Evolutionary conservation across 1,140 invertebrate genomes (phyloP), one percentile per base, ranked within the genome.

Genomic region (Drosophila lacertosa): DNA sequence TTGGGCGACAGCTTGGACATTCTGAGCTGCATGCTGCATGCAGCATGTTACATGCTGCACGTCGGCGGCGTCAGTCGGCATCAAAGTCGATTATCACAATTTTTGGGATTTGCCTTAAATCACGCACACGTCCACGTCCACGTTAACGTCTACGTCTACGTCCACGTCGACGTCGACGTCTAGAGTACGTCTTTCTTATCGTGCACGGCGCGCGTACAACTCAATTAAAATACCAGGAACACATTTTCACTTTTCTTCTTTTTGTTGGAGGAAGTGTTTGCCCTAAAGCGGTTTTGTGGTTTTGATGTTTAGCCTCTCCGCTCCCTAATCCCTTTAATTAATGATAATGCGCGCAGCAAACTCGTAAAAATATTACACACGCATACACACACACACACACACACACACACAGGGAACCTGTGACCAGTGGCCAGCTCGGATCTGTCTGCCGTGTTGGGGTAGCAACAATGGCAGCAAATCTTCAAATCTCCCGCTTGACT

Each of bases 61-160:
- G 74, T 48, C 65, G 70, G 50, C 80, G 63, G 45, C 55, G 59
- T 69, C 77, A 53, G 55, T 48, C 77, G 73, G 44, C 65, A 60
- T 86, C 81, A 84, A 84, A 84, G 81, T 81, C 81, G 77, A 84
- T 86, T 86, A 84, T 77, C 81, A 80, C 81, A 81, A 81, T 86
- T 81, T 86, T 84, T 20, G 76, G 81, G 81, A 84, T 84, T 84
- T 84, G 73, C 68, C 72, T 81, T 86, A 86, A 86, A 86, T 84
- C 81, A 84, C 81, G 81, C 81, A 84, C 81, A 47, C 32, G 40
- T 39, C 53, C 29, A 60, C 45, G 24, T 37, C 42, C 42, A 29
- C 6, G 26, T 29, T 29, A 29, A 29, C 26, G 64, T 48, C 32
- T 15, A 37, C 16, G 35, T 18, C 29, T 47, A 3, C 33, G 40